These are phyloP conservation scores for Gymnoscelis rufifasciata DNA, from an alignment of 2,888 invertebrate species.

Conservation along the genomic window DNA sequence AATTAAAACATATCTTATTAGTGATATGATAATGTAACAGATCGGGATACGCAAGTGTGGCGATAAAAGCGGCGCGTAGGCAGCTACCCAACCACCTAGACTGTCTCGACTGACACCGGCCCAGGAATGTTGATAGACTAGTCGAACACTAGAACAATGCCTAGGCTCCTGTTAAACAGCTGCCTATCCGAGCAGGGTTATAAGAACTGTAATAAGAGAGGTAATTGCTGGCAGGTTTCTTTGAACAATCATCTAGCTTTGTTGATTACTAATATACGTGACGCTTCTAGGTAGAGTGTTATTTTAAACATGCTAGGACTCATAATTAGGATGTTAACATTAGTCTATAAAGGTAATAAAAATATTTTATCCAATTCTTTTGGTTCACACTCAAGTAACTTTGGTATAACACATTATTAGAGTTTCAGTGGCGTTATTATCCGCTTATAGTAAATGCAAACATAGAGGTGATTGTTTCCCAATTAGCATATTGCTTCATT, in stretches of 20 bases:
- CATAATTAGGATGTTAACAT: too few relatives aligned
- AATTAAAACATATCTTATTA: too few relatives aligned
- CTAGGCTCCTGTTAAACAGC: conserved; percentile 37
- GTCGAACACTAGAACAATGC: conserved; percentile 51
- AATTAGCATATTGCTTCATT: conserved; percentile 63
- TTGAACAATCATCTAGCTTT: not conserved
- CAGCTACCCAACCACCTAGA: conserved; percentile 23
- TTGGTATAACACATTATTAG: too few relatives aligned
- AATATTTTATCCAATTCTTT: too few relatives aligned
- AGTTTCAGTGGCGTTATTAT: too few relatives aligned
- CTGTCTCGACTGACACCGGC: conserved; percentile 42
- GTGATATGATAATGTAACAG: conserved; percentile 21
- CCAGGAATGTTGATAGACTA: conserved; percentile 54
- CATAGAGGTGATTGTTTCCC: conserved; percentile 45
- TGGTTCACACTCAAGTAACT: too few relatives aligned
- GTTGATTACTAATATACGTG: not conserved
- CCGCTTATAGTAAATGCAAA: not conserved
- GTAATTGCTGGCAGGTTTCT: conserved; percentile 7
- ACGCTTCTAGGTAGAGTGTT: not conserved
- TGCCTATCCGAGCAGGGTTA: conserved; percentile 29
- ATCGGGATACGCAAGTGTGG: conserved; percentile 31
- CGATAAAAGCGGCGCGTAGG: conserved; percentile 32
- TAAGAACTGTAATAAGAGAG: conserved; percentile 18
- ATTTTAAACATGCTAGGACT: not conserved
- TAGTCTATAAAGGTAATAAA: too few relatives aligned